Evolutionary conservation across 2,888 invertebrate species (phyloP).

Genomic region (Phaonia tiefii): DNA sequence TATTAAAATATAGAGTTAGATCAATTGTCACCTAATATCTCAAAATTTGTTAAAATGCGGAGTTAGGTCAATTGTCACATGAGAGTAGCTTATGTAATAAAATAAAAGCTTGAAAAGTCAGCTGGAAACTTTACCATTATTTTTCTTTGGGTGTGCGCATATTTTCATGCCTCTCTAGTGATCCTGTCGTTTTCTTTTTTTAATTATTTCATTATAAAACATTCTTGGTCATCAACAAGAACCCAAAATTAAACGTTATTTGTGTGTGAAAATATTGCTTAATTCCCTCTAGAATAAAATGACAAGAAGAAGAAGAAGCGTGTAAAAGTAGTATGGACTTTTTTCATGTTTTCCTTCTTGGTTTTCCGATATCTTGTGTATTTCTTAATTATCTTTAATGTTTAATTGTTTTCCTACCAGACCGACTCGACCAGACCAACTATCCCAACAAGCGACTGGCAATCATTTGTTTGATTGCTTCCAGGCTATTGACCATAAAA

Average conservation of each 20-base stretch:
- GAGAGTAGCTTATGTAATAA: too few relatives aligned
- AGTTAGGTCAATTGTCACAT: too few relatives aligned
- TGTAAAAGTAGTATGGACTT: too few relatives aligned
- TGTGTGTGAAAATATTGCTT: conserved; percentile 58
- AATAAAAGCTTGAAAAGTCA: too few relatives aligned
- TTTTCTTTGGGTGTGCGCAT: background rate
- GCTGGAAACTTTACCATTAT: too few relatives aligned
- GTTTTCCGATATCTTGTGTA: background rate
- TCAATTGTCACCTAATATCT: too few relatives aligned
- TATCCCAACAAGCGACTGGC: background rate
- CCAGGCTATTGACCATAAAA: background rate
- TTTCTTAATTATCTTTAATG: conserved; percentile 11
- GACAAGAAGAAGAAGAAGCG: too few relatives aligned
- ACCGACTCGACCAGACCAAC: too few relatives aligned
- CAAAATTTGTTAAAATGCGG: too few relatives aligned
- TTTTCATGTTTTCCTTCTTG: conserved; percentile 4
- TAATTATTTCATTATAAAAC: conserved; percentile 36
- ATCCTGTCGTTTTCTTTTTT: background rate
- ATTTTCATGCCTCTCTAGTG: too few relatives aligned
- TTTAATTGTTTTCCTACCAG: conserved; percentile 20
- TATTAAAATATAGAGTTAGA: too few relatives aligned
- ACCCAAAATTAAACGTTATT: conserved; percentile 50
- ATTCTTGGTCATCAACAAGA: background rate
- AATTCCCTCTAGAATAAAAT: conserved; percentile 25
- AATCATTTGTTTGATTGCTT: background rate